phyloP scores from a whole-genome alignment of 2,888 invertebrate genomes.

The Aquatica leii region DNA sequence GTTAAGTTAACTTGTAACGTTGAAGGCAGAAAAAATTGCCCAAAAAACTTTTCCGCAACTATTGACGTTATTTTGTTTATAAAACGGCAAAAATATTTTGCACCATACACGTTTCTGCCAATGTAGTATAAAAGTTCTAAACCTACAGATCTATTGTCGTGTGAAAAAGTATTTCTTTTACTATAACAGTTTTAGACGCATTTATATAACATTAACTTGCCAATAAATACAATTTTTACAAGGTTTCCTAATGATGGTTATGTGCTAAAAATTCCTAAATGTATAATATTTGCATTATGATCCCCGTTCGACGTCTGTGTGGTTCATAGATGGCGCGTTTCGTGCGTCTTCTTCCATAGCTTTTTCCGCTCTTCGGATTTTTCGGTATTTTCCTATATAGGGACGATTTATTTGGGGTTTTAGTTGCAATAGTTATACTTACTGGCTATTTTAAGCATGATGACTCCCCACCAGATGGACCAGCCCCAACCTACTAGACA shows the following conservation, averaged over 20 bases:
- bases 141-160: constrained; percentile 7
- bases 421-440: no score
- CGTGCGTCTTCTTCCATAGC: constrained; percentile 62
- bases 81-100: constrained; percentile 48
- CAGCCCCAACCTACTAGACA: constrained; percentile 97
- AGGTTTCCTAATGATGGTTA: background rate
- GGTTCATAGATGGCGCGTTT: constrained; percentile 60
- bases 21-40: background rate
- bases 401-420: no score
- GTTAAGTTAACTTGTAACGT: background rate
- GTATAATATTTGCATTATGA: constrained; percentile 57
- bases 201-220: background rate
- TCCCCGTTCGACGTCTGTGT: constrained; percentile 61
- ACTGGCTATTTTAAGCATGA: constrained; percentile 91
- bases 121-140: constrained; percentile 17
- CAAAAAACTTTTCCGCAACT: background rate
- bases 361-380: constrained; percentile 66
- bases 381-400: constrained; percentile 72
- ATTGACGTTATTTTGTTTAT: background rate
- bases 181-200: background rate
- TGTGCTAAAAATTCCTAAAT: background rate
- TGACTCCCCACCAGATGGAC: constrained; percentile 98
- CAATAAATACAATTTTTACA: constrained; percentile 22
- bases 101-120: constrained; percentile 12
- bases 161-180: constrained; percentile 14